Evolutionary conservation across 2,797 vertebrate species (phyloP).

Genomic region (Epinephelus awoara): DNA sequence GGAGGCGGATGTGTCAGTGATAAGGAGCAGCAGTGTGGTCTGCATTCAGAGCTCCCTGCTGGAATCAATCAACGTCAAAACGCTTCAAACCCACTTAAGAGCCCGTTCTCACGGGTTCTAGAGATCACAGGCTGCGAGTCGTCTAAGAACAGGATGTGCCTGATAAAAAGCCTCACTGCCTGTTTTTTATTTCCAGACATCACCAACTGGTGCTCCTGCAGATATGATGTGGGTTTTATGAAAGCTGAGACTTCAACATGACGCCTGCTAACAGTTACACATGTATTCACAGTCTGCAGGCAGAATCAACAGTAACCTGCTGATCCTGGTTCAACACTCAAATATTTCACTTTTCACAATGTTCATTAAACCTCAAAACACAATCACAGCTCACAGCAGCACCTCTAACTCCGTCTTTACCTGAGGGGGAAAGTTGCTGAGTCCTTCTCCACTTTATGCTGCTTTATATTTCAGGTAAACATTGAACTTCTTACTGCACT

Average conservation of each 20-base stretch:
- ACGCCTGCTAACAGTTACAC: not conserved
- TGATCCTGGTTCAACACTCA: not conserved
- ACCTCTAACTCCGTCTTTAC: no score
- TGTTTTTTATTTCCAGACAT: no score
- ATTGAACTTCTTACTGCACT: no score
- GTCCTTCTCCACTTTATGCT: no score
- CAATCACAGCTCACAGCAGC: no score
- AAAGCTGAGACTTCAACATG: not conserved
- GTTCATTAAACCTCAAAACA: not conserved
- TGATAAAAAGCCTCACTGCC: not conserved
- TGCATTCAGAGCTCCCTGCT: constrained; percentile 51
- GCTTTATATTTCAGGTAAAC: no score
- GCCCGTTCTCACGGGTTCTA: constrained; percentile 54
- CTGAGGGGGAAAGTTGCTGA: no score
- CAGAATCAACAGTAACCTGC: not conserved
- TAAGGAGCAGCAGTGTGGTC: constrained; percentile 52
- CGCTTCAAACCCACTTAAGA: constrained; percentile 64
- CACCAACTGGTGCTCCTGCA: no score
- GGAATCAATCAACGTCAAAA: constrained; percentile 68
- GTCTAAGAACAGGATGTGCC: constrained; percentile 50
- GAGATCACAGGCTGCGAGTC: constrained; percentile 56
- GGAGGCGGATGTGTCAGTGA: constrained; percentile 53
- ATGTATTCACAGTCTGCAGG: not conserved
- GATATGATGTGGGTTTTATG: not conserved
- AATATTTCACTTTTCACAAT: not conserved